Percentiles rank a stretch among this genome's conserved stretches.
Conservation (phyloP, 2,888 invertebrate genomes). For the Andrena bicolor region DNA sequence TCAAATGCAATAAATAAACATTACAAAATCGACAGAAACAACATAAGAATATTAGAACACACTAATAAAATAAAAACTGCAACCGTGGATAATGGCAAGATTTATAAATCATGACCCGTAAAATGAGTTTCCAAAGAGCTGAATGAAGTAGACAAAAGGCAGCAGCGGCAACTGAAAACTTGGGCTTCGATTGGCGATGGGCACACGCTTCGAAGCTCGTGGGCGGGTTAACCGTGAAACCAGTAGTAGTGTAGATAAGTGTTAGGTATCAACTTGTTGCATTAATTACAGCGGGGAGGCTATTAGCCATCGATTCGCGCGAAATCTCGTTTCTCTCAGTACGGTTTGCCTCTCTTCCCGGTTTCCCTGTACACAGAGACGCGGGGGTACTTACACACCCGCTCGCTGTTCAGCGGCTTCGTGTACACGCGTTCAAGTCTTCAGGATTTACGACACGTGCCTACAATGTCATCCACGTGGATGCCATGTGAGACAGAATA, state of each 20-base stretch:
- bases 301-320: conserved; percentile 84
- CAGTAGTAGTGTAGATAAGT: conserved; percentile 78
- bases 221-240: conserved; percentile 70
- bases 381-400: conserved; percentile 31
- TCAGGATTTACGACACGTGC: conserved; percentile 45
- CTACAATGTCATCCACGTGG: conserved; percentile 7
- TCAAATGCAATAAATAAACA: not conserved
- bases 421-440: conserved; percentile 48
- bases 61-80: not conserved
- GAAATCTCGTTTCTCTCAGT: conserved; percentile 76
- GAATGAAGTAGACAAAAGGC: not conserved
- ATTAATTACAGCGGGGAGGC: conserved; percentile 84
- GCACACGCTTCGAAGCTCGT: conserved; percentile 66
- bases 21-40: not conserved
- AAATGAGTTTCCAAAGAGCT: too few relatives aligned
- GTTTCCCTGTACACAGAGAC: conserved; percentile 60
- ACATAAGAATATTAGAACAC: too few relatives aligned
- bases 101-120: not conserved
- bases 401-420: conserved; percentile 30
- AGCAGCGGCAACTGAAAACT: conserved; percentile 23
- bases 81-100: not conserved
- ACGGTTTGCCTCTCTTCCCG: conserved; percentile 73
- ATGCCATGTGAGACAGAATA: not conserved
- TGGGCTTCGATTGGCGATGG: conserved; percentile 38
- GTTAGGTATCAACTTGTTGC: conserved; percentile 85